Evolutionary conservation across 2,888 invertebrate genomes (phyloP).

Genomic region (Chaetoderma sp.): DNA sequence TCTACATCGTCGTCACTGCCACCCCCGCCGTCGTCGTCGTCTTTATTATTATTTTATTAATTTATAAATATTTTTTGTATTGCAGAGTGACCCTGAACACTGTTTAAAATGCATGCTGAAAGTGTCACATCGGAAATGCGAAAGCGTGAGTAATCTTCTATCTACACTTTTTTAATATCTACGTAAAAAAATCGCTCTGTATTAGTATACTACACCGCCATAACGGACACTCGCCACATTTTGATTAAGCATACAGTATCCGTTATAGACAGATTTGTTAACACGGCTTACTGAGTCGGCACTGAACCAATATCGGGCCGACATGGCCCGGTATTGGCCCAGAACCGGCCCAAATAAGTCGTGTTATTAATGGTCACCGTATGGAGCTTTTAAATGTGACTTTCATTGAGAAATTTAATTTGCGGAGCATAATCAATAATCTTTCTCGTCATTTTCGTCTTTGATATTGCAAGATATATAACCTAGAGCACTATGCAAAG

Average conservation of each 20-base stretch:
- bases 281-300: too few species aligned
- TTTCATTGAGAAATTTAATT: too few species aligned
- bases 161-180: not conserved
- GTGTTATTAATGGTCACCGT: too few species aligned
- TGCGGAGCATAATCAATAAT: too few species aligned
- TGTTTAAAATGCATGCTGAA: conserved; percentile 67
- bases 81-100: conserved; percentile 62
- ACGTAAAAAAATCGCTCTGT: not conserved
- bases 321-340: too few species aligned
- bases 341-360: too few species aligned
- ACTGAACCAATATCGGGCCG: too few species aligned
- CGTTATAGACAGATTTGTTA: not conserved
- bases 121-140: conserved; percentile 66
- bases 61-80: conserved; percentile 6
- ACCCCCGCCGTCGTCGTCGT: not conserved
- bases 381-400: too few species aligned
- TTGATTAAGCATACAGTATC: too few species aligned
- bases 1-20: not conserved
- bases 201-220: not conserved
- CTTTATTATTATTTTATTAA: not conserved
- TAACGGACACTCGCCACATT: not conserved
- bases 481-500: too few species aligned
- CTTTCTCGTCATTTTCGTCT: too few species aligned
- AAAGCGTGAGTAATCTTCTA: conserved; percentile 56
- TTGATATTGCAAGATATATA: too few species aligned